Evolutionary conservation across 1,140 invertebrate species (phyloP), one percentile per base, ranked within the genome.

Genomic region (Adelges cooleyi): DNA sequence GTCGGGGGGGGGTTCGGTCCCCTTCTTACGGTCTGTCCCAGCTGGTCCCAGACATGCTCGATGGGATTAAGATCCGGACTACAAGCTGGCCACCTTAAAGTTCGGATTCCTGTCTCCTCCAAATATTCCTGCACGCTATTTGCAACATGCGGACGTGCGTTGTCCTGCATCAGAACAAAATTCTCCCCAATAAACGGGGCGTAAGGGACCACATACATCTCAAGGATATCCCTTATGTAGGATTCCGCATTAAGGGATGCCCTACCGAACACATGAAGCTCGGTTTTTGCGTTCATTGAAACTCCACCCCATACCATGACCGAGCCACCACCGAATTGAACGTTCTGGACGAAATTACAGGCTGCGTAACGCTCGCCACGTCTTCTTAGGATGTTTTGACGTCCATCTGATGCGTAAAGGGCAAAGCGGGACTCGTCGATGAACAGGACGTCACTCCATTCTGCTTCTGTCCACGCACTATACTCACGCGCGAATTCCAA

Each of bases 11-110:
- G n/a, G n/a, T n/a, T n/a, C n/a, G n/a, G n/a, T n/a, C n/a, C n/a
- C n/a, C n/a, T n/a, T 38, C 36, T 38, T 6, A 38, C 36, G 6
- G 6, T 38, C 36, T 13, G 36, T 38, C 13, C 13, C 13, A 38
- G 36, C 36, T 9, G 8, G 62, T 74, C 71, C 72, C 73, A 77
- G n/a, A 74, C 13, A 67, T 75, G 74, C 67, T 75, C 72, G 13
- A 76, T 75, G 13, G 72, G 71, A 69, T 76, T 77, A 2, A 77
- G 65, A 70, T 76, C 74, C 3, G 76, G 74, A 65, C 68, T 71
- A 53, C 67, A 40, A 38, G 73, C 72, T 70, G 76, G 75, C 71
- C 74, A 76, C 36, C 71, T 68, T 67, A 75, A 68, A 25, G 59
- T 53, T 38, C 67, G 67, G 67, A 75, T 71, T 33, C 66, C 67